phyloP scores from a whole-genome alignment of 1,140 invertebrate genomes.

The Gonioctena quinquepunctata region DNA sequence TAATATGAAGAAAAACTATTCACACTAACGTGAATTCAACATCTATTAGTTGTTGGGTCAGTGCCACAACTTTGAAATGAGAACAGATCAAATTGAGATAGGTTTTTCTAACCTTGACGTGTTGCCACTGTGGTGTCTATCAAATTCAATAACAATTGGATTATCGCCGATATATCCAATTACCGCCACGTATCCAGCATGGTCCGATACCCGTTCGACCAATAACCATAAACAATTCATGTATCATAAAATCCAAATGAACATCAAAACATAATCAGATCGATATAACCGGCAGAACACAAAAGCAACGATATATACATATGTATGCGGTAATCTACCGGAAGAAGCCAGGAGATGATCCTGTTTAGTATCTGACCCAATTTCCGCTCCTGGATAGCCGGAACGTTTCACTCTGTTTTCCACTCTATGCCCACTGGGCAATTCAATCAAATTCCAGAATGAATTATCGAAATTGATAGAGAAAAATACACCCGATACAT shows the following conservation, averaged over 20 bases:
- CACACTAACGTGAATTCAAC: too few species aligned
- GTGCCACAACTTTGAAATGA: too few species aligned
- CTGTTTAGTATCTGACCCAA: conserved; percentile 20
- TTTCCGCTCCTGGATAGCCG: neutral
- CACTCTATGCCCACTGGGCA: neutral
- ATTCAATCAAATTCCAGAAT: neutral
- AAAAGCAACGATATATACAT: conserved; percentile 11
- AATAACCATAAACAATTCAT: conserved; percentile 1
- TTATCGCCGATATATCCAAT: neutral
- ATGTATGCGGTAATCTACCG: conserved; percentile 15
- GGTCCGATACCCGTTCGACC: neutral
- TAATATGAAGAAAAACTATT: too few species aligned
- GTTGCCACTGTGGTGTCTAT: too few species aligned
- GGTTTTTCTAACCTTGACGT: too few species aligned
- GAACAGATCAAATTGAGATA: too few species aligned
- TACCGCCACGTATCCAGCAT: neutral
- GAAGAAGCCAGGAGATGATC: conserved; percentile 19
- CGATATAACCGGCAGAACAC: neutral
- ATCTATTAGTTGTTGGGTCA: too few species aligned
- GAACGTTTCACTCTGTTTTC: neutral
- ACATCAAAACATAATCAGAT: neutral
- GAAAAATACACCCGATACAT: too few species aligned
- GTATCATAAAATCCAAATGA: conserved; percentile 4
- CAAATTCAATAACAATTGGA: too few species aligned
- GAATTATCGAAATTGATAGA: neutral